A percentile compares a stretch with the other conserved stretches of the same genome.
Evolutionary conservation across 2,888 invertebrate genomes (phyloP).

Genomic region (Drosophila ustulata): DNA sequence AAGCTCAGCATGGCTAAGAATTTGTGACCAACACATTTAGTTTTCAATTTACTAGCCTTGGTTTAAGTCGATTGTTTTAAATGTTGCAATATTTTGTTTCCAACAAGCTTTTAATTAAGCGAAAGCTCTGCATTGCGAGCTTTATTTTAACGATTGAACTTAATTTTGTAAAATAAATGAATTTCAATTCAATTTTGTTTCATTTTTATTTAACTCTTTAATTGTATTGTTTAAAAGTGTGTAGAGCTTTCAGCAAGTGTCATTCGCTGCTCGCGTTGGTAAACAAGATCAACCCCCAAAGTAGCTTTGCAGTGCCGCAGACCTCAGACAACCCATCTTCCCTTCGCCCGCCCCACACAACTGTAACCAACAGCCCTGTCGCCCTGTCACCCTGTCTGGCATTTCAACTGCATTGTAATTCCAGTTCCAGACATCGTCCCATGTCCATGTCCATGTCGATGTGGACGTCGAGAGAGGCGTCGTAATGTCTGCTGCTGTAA

Average conservation of each 20-base stretch:
- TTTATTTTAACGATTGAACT: too few species aligned
- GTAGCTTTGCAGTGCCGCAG: constrained; percentile 13
- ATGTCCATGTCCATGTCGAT: neutral
- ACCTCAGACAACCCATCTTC: constrained; percentile 17
- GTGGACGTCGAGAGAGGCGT: constrained; percentile 25
- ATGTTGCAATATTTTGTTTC: too few species aligned
- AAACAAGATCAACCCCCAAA: constrained; percentile 54
- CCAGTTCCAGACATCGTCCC: constrained; percentile 45
- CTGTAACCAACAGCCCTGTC: neutral
- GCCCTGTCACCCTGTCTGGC: constrained; percentile 36
- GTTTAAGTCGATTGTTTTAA: too few species aligned
- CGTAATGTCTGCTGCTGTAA: constrained; percentile 57
- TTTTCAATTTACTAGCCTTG: too few species aligned
- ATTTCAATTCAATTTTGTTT: too few species aligned
- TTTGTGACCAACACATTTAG: neutral
- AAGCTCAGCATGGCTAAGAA: constrained; percentile 8
- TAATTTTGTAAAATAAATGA: too few species aligned
- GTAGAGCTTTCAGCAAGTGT: constrained; percentile 26
- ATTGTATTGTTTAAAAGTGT: too few species aligned
- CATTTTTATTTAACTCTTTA: neutral
- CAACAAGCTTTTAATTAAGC: neutral
- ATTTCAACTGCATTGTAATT: constrained; percentile 63
- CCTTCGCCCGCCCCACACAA: neutral
- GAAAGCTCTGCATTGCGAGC: too few species aligned
- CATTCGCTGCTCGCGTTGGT: constrained; percentile 13